Conservation (phyloP, 1,140 invertebrate species). For the Euglossa dilemma region DNA sequence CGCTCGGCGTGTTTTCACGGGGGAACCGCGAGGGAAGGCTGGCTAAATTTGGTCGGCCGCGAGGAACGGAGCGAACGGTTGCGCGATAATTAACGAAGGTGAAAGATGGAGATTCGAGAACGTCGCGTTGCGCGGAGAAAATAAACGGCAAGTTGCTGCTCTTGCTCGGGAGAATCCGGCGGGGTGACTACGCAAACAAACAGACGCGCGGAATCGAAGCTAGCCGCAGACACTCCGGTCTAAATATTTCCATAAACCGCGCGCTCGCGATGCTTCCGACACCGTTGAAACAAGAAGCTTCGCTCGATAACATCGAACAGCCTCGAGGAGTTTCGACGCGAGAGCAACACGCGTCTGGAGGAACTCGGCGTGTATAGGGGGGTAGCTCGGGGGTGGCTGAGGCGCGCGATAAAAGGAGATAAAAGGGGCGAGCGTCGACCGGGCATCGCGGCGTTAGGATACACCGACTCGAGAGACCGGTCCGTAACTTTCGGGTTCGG, state of each 20-base stretch:
- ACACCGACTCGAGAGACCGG: neutral
- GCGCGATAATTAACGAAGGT: neutral
- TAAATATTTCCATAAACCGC: constrained; percentile 5
- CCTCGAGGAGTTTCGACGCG: neutral
- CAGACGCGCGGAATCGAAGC: neutral
- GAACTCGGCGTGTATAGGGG: too few species aligned
- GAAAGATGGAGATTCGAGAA: too few species aligned
- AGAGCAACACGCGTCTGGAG: neutral
- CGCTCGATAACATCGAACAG: neutral
- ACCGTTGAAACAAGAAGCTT: neutral
- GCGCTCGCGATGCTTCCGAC: too few species aligned
- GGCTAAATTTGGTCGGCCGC: neutral
- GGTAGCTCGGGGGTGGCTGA: too few species aligned
- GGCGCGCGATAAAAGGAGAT: neutral
- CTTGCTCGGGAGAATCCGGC: neutral
- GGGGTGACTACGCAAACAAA: neutral
- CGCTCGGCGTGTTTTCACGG: neutral
- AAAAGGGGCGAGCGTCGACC: neutral
- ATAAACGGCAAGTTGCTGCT: neutral
- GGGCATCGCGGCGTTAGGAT: neutral
- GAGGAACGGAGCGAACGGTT: too few species aligned
- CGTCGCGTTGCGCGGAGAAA: neutral
- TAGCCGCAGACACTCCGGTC: neutral
- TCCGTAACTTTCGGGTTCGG: neutral
- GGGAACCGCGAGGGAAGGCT: neutral